phyloP scores from a whole-genome alignment of 1,140 invertebrate genomes.

The Pararge aegeria region DNA sequence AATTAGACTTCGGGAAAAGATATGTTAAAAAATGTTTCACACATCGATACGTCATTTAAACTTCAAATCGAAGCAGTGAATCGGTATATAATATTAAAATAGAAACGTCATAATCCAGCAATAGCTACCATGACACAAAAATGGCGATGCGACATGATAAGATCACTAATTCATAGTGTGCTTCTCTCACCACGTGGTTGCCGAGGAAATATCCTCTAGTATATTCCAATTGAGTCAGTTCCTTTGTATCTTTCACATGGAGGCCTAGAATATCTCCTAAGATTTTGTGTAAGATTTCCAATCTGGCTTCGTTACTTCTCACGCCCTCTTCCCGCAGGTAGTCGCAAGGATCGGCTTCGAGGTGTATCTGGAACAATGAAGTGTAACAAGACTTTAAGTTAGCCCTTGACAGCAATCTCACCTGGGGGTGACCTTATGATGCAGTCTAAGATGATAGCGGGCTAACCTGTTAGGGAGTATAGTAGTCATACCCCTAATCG shows the following conservation, averaged over 20 bases:
- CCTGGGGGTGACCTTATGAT: no score
- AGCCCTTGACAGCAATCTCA: no score
- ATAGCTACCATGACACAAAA: slow-evolving; percentile 27
- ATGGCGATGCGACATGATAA: slow-evolving; percentile 42
- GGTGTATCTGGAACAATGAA: slow-evolving; percentile 78
- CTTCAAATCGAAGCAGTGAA: no score
- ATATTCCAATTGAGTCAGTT: slow-evolving; percentile 72
- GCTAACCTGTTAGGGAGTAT: no score
- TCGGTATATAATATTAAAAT: slow-evolving; percentile 20
- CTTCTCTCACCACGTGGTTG: slow-evolving; percentile 84
- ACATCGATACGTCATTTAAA: no score
- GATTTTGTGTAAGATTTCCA: slow-evolving; percentile 90
- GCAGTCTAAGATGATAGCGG: no score
- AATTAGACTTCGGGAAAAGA: no score
- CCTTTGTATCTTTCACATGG: slow-evolving; percentile 78
- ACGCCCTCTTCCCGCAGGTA: slow-evolving; percentile 84
- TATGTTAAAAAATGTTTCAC: no score
- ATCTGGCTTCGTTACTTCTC: slow-evolving; percentile 82
- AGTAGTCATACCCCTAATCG: no score
- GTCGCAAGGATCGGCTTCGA: slow-evolving; percentile 83
- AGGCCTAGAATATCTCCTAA: slow-evolving; percentile 85
- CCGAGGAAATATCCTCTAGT: slow-evolving; percentile 88
- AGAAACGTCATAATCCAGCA: slow-evolving; percentile 22
- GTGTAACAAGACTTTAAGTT: neutral
- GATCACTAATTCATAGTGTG: slow-evolving; percentile 7